A percentile compares a stretch with the other conserved stretches of the same genome.
Conservation (phyloP, 92 coral and sea anemone species). For the Parazoanthus darwini region DNA sequence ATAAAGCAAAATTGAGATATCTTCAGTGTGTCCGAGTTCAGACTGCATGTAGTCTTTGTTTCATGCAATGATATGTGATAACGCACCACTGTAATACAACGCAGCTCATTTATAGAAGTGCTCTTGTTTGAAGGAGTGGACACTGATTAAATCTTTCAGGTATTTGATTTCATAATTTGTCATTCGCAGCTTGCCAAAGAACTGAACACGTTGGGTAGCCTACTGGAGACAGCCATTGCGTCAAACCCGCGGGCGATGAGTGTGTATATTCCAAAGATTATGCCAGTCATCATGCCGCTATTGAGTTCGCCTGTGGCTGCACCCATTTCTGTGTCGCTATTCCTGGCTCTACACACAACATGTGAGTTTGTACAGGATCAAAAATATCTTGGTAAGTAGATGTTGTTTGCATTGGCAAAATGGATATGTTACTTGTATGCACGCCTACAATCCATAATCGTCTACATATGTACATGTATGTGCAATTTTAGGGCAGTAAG, state of each 20-base stretch:
- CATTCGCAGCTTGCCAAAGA: constrained; percentile 61
- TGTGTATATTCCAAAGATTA: constrained; percentile 61
- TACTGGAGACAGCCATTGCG: constrained; percentile 64
- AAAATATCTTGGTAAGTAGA: constrained; percentile 67
- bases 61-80: not conserved
- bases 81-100: not conserved
- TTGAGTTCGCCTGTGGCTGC: constrained; percentile 89
- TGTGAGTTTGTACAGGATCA: constrained; percentile 60
- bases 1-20: not conserved
- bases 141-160: not conserved
- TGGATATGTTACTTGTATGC: constrained; percentile 34
- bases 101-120: not conserved
- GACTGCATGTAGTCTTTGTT: too few species aligned
- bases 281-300: constrained; percentile 64
- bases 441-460: not conserved
- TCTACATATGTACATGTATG: not conserved
- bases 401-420: too few species aligned
- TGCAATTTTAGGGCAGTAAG: too few species aligned
- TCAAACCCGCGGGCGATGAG: constrained; percentile 73
- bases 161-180: not conserved
- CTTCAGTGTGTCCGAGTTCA: too few species aligned
- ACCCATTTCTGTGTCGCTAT: constrained; percentile 58
- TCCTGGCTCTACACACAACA: constrained; percentile 70
- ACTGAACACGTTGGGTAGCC: constrained; percentile 56
- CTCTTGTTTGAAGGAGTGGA: not conserved